A percentile compares a stretch with the other conserved stretches of the same genome.
Evolutionary conservation across 2,113 vertebrate species (phyloP).

Genomic region (Ranitomeya variabilis): DNA sequence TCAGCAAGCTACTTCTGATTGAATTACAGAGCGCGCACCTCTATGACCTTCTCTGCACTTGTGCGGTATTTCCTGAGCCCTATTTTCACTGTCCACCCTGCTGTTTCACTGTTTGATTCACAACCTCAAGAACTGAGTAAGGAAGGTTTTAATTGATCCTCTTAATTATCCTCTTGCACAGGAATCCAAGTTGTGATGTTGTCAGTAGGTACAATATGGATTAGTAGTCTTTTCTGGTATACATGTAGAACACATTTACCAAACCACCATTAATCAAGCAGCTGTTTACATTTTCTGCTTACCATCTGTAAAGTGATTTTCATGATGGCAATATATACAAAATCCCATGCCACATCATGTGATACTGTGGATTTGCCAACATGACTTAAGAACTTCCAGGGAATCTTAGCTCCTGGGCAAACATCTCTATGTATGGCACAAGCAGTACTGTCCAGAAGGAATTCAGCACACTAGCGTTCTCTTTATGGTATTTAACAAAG

Average conservation of each 20-base stretch:
- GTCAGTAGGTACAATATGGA: conserved; percentile 16
- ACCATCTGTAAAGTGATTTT: conserved; percentile 11
- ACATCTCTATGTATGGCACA: background rate
- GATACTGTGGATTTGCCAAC: background rate
- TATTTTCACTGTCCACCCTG: conserved; percentile 11
- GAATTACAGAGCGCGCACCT: conserved; percentile 10
- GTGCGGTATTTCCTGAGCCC: conserved; percentile 25
- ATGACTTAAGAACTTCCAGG: background rate
- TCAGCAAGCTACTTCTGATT: conserved; percentile 14
- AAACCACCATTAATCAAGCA: background rate
- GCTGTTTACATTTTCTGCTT: background rate
- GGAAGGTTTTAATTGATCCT: conserved; percentile 21
- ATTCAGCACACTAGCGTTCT: background rate
- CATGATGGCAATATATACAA: background rate
- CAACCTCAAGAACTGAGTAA: conserved; percentile 4
- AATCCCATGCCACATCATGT: background rate
- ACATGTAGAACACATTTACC: conserved; percentile 8
- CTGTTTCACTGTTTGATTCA: conserved; percentile 28
- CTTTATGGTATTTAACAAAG: background rate
- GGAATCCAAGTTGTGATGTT: conserved; percentile 14
- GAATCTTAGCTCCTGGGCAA: background rate
- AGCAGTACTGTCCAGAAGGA: background rate
- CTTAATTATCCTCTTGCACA: conserved; percentile 18
- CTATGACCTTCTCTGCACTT: conserved; percentile 19
- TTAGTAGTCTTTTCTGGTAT: conserved; percentile 14